These are phyloP conservation scores for Ichneumoninae sp. DNA, from an alignment of 2,888 invertebrate species.

Conservation along the genomic window DNA sequence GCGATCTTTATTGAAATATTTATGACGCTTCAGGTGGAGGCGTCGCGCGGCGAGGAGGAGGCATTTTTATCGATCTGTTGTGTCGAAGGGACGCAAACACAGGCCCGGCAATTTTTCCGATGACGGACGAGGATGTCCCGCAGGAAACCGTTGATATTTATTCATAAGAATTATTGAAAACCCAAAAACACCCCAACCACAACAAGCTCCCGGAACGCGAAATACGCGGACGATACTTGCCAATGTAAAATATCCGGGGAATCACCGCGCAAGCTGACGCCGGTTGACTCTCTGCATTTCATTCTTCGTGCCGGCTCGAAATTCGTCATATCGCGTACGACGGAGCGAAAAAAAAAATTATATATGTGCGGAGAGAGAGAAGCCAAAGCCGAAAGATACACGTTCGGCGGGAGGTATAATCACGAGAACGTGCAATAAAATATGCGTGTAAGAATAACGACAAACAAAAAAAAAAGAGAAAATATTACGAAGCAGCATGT, in stretches of 20 bases:
- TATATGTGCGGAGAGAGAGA: background rate
- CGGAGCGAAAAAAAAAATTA: slow-evolving; percentile 1
- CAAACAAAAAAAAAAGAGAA: slow-evolving; percentile 53
- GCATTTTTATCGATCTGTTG: slow-evolving; percentile 82
- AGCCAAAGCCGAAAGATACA: slow-evolving; percentile 10
- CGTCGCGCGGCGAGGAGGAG: slow-evolving; percentile 61
- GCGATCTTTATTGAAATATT: slow-evolving; percentile 80
- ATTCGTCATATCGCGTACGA: slow-evolving; percentile 26
- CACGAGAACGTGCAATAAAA: slow-evolving; percentile 61
- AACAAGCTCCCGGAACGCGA: too few species aligned
- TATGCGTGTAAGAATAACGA: slow-evolving; percentile 34
- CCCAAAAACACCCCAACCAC: too few species aligned
- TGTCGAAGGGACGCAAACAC: slow-evolving; percentile 57
- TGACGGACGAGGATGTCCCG: slow-evolving; percentile 67
- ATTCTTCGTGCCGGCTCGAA: slow-evolving; percentile 21
- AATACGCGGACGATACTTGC: slow-evolving; percentile 21
- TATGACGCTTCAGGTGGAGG: slow-evolving; percentile 73
- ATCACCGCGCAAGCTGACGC: slow-evolving; percentile 78
- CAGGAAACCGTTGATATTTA: slow-evolving; percentile 79
- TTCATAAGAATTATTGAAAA: slow-evolving; percentile 80
- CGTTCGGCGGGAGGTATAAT: slow-evolving; percentile 47
- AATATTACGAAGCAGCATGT: slow-evolving; percentile 48
- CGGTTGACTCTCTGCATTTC: slow-evolving; percentile 55
- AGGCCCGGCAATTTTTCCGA: slow-evolving; percentile 67
- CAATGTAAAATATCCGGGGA: slow-evolving; percentile 74